Evolutionary conservation across 2,113 vertebrate genomes (phyloP).

Genomic region (Caracal caracal): DNA sequence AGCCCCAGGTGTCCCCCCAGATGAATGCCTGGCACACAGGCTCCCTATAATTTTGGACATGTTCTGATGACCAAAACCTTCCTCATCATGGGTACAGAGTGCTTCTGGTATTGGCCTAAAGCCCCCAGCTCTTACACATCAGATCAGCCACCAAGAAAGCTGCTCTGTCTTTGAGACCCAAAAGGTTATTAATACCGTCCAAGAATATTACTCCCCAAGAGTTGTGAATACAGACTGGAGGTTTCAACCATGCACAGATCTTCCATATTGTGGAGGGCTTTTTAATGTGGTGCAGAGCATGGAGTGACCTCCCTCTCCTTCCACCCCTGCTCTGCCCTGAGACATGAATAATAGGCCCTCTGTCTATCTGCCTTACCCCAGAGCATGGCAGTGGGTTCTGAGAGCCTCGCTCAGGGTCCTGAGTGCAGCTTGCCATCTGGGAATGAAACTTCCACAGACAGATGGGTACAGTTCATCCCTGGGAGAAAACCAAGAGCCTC

Average conservation of each 20-base stretch:
- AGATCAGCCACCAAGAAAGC: not conserved
- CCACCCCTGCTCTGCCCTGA: not conserved
- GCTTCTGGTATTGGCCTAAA: not conserved
- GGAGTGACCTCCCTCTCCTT: not conserved
- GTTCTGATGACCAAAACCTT: not conserved
- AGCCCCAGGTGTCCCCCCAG: not conserved
- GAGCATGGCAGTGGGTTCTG: not conserved
- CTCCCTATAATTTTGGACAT: not conserved
- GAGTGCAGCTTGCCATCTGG: not conserved
- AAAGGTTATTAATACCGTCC: not conserved
- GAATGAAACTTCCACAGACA: no score
- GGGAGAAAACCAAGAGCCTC: not conserved
- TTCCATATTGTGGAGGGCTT: not conserved
- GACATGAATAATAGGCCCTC: no score
- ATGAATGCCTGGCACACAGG: not conserved
- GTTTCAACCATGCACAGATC: not conserved
- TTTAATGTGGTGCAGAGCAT: not conserved
- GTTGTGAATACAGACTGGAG: not conserved
- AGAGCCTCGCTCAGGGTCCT: not conserved
- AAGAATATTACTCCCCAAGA: not conserved
- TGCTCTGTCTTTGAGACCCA: not conserved
- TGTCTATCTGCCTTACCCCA: not conserved
- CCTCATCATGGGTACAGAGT: not conserved
- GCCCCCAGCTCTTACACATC: not conserved
- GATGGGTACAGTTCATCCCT: not conserved